These are phyloP conservation scores for Aurelia coerulea DNA, from an alignment of 30 jellyfish, hydroid and myxozoan species.

Conservation along the genomic window DNA sequence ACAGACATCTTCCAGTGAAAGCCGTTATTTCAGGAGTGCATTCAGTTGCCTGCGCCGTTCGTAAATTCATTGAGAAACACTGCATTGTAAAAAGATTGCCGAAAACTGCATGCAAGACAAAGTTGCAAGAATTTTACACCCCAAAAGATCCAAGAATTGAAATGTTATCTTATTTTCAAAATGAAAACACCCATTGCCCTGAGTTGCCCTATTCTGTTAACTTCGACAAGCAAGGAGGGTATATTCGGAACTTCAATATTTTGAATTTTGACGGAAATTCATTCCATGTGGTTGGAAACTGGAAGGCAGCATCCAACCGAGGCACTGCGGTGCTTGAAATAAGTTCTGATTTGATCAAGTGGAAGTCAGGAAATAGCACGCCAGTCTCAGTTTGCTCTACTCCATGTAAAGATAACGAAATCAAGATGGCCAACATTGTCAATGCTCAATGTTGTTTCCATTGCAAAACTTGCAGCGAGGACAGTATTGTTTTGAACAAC, in stretches of 20 bases:
- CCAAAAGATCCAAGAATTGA: conserved; percentile 18
- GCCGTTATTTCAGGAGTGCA: conserved; percentile 28
- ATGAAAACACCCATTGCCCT: background rate
- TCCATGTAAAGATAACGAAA: conserved; percentile 42
- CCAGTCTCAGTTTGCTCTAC: conserved; percentile 43
- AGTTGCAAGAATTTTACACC: background rate
- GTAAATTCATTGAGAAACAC: conserved; percentile 6
- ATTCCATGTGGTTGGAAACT: background rate
- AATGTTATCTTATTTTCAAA: background rate
- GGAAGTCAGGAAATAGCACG: background rate
- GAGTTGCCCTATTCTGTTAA: conserved; percentile 4
- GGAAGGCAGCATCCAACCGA: background rate
- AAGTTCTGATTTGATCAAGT: background rate
- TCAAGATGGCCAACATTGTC: conserved; percentile 1
- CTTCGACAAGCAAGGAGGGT: conserved; percentile 9
- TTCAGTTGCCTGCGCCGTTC: conserved; percentile 37
- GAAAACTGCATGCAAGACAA: conserved; percentile 18
- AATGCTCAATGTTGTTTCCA: conserved; percentile 42
- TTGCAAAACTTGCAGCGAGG: conserved; percentile 27
- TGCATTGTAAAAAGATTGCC: conserved; percentile 10
- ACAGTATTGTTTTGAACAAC: conserved; percentile 18
- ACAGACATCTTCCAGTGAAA: background rate
- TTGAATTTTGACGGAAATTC: conserved; percentile 10
- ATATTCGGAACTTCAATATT: background rate
- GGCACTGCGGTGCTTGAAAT: too few relatives aligned